Percentiles rank a stretch among this genome's conserved stretches.
phyloP scores from a whole-genome alignment of 2,113 vertebrate species.

The Archilochus colubris region DNA sequence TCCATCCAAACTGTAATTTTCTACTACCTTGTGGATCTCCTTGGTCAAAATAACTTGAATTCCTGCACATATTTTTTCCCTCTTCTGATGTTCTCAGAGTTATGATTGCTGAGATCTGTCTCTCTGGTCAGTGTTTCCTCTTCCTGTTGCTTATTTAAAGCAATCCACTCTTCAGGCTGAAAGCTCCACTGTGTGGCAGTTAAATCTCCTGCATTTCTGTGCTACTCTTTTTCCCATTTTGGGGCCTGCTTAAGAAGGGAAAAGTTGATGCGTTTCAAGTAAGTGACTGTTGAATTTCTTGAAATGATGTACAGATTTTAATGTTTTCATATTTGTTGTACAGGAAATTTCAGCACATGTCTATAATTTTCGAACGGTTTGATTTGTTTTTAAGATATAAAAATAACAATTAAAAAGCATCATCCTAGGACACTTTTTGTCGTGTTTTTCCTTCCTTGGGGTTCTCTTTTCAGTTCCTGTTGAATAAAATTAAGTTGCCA shows the following conservation, averaged over 20 bases:
- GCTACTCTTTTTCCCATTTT: not conserved
- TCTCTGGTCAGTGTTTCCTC: constrained; percentile 18
- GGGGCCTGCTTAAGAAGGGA: constrained; percentile 67
- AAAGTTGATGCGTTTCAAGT: constrained; percentile 66
- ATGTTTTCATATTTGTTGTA: constrained; percentile 79
- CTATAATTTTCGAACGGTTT: constrained; percentile 75
- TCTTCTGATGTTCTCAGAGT: not conserved
- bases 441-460: not conserved
- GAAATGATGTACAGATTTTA: constrained; percentile 75
- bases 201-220: constrained; percentile 30
- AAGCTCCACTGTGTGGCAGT: constrained; percentile 29
- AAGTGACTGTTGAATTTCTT: constrained; percentile 74
- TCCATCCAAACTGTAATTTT: not conserved
- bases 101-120: not conserved
- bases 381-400: constrained; percentile 72
- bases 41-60: not conserved
- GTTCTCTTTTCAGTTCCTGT: not conserved
- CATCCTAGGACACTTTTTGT: constrained; percentile 28
- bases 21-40: not conserved
- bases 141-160: not conserved
- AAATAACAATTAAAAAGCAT: constrained; percentile 81
- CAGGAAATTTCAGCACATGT: constrained; percentile 69
- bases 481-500: not conserved
- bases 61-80: not conserved
- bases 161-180: constrained; percentile 4